Evolutionary conservation across 2,888 invertebrate species (phyloP).

Genomic region (Stramonita haemastoma): DNA sequence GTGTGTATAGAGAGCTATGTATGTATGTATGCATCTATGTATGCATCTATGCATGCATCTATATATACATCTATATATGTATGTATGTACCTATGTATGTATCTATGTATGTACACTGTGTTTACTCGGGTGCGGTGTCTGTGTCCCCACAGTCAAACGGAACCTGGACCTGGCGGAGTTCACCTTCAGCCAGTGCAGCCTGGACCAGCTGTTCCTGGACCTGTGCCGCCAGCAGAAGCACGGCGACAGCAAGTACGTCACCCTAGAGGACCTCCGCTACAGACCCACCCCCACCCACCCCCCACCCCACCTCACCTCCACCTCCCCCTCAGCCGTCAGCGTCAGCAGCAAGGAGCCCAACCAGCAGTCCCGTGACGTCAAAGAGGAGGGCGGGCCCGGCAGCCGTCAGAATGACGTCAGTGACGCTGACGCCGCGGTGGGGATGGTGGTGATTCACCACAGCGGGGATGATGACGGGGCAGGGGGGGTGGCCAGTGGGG

Average conservation of each 20-base stretch:
- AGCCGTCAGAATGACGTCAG: not conserved
- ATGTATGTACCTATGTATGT: not conserved
- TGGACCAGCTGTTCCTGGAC: slow-evolving; percentile 39
- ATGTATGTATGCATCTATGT: too few species aligned
- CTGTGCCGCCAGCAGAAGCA: slow-evolving; percentile 29
- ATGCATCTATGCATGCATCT: too few species aligned
- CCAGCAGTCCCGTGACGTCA: not conserved
- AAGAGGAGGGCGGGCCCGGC: slow-evolving; percentile 28
- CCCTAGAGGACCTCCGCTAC: not conserved
- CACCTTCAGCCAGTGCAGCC: slow-evolving; percentile 32
- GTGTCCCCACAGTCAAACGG: slow-evolving; percentile 31
- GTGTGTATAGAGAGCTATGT: too few species aligned
- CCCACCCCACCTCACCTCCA: not conserved
- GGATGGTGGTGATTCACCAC: slow-evolving; percentile 5
- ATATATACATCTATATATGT: too few species aligned
- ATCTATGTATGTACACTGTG: not conserved
- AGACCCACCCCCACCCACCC: not conserved
- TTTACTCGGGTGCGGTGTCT: not conserved
- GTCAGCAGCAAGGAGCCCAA: not conserved
- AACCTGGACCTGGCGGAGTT: slow-evolving; percentile 37
- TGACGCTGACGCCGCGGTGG: slow-evolving; percentile 34
- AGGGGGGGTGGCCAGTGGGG: slow-evolving; percentile 18
- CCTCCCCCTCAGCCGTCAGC: not conserved
- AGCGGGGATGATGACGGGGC: not conserved
- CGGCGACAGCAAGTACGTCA: slow-evolving; percentile 19